Conservation (phyloP, 2,113 vertebrate species). For the Crotalus helleri region DNA sequence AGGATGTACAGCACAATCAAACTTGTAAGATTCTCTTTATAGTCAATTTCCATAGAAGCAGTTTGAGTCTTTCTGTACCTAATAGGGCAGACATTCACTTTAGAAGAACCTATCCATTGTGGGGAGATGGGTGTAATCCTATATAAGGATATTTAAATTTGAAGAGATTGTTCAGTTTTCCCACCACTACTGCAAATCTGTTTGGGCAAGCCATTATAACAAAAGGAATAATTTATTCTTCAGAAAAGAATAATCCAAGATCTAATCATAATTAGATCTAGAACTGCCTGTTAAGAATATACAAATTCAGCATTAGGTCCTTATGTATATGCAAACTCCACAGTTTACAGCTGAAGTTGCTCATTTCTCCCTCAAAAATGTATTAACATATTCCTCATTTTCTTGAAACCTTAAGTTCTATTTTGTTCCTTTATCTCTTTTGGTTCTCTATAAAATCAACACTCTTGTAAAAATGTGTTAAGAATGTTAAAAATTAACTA, state of each 20-base stretch:
- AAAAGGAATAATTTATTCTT: not conserved
- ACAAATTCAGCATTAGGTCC: not conserved
- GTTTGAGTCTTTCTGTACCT: not conserved
- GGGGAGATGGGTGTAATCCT: not conserved
- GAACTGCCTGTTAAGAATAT: not conserved
- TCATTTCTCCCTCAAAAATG: not conserved
- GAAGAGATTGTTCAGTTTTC: not conserved
- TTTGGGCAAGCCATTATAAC: not conserved
- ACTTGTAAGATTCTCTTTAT: not conserved
- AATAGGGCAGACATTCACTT: not conserved
- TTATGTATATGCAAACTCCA: not conserved
- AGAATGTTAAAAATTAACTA: constrained; percentile 21
- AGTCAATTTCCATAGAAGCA: not conserved
- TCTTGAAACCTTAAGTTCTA: not conserved
- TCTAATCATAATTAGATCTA: constrained; percentile 14
- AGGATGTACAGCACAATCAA: not conserved
- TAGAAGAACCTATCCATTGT: not conserved
- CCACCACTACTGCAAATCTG: not conserved
- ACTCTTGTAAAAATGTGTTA: not conserved
- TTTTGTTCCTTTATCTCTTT: not conserved
- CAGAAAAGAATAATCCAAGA: constrained; percentile 16
- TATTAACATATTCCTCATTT: not conserved
- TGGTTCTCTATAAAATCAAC: not conserved
- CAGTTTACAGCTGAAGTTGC: not conserved
- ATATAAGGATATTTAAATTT: not conserved